Evolutionary conservation across 2,113 vertebrate genomes (phyloP), one percentile per base, ranked within the genome.

Genomic region (Chlamydotis undulata): DNA sequence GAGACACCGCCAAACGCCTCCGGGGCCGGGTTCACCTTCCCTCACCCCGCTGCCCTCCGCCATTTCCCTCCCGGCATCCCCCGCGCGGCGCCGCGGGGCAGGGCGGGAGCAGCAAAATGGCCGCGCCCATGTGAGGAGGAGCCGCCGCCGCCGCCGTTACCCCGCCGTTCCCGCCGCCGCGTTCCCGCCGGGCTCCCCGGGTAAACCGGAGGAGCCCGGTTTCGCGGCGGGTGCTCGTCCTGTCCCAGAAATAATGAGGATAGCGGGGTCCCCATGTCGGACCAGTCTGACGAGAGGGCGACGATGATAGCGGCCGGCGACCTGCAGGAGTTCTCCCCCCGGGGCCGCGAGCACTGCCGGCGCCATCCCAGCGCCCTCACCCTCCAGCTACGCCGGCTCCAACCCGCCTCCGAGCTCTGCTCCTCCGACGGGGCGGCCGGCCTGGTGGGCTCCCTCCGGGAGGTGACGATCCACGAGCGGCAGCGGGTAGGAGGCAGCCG

Each of bases 191-290:
- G 49, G 41, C 41, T 43, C 41, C 41, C 41, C 41, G 41, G 41
- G 41, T 12, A 6, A 10, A 12, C 41, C 41, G 41, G 41, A 43
- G 41, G 41, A 43, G 41, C 41, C 41, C 41, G 41, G 41, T n/a
- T 43, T 43, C 41, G 41, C 90, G 83, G 70, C 50, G 22, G 50
- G 9, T 22, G 37, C 28, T 64, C 96, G 95, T 43, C 41, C 95
- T 86, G 56, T 67, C 84, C 16, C 95, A 98, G 99, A 99, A 99
- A 99, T 99, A 99, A 99, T 99, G 99, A 99, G 99, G 99, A 99
- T 99, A 99, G 99, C 98, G 98, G 98, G 98, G 98, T 98, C 99
- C 99, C 99, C 99, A 99, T 99, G 99, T 99, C 99, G 99, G 99
- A 99, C 98, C 98, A 99, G 98, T 99, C 98, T 99, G 99, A 99